These are phyloP conservation scores for Bryconaethiops microstoma DNA, from an alignment of 2,797 vertebrate genomes.

Conservation along the genomic window DNA sequence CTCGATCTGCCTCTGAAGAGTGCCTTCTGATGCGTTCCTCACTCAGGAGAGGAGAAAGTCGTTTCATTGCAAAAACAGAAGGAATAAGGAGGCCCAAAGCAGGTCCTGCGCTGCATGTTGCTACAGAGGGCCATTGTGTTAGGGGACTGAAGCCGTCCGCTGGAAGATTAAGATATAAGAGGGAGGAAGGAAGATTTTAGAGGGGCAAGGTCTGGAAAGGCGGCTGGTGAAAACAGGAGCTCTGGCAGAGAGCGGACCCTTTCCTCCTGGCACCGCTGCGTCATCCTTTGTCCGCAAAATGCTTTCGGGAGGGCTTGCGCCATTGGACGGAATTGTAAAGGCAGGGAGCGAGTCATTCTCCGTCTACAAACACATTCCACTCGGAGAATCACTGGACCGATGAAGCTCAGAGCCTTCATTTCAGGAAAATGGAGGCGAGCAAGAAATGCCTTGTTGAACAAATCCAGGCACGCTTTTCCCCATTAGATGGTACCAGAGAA, in stretches of 20 bases:
- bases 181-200: slow-evolving; percentile 32
- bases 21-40: slow-evolving; percentile 8
- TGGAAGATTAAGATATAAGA: slow-evolving; percentile 49
- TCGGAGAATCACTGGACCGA: slow-evolving; percentile 31
- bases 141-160: slow-evolving; percentile 25
- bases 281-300: slow-evolving; percentile 61
- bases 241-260: slow-evolving; percentile 36
- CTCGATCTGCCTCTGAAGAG: slow-evolving; percentile 24
- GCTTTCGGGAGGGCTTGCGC: slow-evolving; percentile 25
- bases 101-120: slow-evolving; percentile 2
- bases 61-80: slow-evolving; percentile 22
- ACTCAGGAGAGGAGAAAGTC: slow-evolving; percentile 28
- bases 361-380: slow-evolving; percentile 46
- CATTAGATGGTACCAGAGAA: not conserved
- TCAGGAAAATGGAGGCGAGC: slow-evolving; percentile 36
- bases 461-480: slow-evolving; percentile 9
- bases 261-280: slow-evolving; percentile 56
- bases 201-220: slow-evolving; percentile 29
- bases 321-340: slow-evolving; percentile 56
- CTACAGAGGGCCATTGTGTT: slow-evolving; percentile 51
- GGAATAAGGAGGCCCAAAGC: slow-evolving; percentile 11
- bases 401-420: slow-evolving; percentile 38
- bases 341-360: slow-evolving; percentile 43
- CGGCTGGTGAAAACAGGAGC: slow-evolving; percentile 49
- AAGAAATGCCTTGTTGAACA: slow-evolving; percentile 38